phyloP scores from a whole-genome alignment of 2,888 invertebrate species.

The Deilephila porcellus region DNA sequence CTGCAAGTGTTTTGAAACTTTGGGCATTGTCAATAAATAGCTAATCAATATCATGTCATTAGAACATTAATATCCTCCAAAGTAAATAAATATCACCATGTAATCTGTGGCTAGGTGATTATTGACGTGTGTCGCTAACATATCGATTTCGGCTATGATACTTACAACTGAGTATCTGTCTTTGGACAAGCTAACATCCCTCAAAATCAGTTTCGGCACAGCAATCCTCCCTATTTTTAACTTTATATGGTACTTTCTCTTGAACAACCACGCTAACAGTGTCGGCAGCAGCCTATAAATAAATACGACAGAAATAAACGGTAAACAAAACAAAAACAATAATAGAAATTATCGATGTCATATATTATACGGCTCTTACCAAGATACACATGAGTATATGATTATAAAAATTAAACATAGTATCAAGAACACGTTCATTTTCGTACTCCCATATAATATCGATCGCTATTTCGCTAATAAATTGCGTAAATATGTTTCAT shows the following conservation, averaged over 20 bases:
- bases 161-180: constrained; percentile 91
- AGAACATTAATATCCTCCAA: too few species aligned
- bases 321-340: constrained; percentile 62
- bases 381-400: constrained; percentile 86
- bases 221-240: constrained; percentile 92
- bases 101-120: too few species aligned
- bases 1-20: too few species aligned
- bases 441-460: constrained; percentile 54
- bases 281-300: constrained; percentile 90
- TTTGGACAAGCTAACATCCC: constrained; percentile 92
- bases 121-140: background rate
- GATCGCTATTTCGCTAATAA: constrained; percentile 40
- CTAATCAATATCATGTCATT: too few species aligned
- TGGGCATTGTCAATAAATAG: too few species aligned
- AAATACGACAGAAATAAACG: constrained; percentile 50
- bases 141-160: constrained; percentile 40
- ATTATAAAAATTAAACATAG: constrained; percentile 67
- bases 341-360: constrained; percentile 58
- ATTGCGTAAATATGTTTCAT: constrained; percentile 39
- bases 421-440: constrained; percentile 72
- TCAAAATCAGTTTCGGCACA: constrained; percentile 91
- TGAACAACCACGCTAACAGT: constrained; percentile 91
- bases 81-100: too few species aligned
- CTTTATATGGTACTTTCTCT: constrained; percentile 91
- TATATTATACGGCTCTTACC: constrained; percentile 70